Evolutionary conservation across 2,888 invertebrate genomes (phyloP).

Genomic region (Acanthosepion lycidas): DNA sequence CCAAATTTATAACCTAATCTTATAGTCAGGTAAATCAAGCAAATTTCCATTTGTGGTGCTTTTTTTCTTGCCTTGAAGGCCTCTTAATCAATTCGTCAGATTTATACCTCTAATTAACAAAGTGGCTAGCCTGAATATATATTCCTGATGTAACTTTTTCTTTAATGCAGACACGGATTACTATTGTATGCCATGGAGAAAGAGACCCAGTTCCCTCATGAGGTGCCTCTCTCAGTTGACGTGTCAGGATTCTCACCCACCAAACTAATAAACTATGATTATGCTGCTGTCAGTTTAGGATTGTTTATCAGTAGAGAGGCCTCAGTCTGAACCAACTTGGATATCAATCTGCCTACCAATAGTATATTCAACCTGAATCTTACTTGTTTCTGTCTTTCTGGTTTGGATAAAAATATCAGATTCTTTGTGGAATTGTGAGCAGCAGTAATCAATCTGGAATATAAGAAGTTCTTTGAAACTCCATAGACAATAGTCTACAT

Average conservation of each 20-base stretch:
- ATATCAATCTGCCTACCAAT: not conserved
- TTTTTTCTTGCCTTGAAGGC: not conserved
- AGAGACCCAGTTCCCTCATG: too few species aligned
- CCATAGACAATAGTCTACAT: too few species aligned
- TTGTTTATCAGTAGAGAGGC: constrained; percentile 5
- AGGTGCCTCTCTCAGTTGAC: not conserved
- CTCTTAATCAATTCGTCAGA: not conserved
- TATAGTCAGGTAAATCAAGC: not conserved
- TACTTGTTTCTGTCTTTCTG: not conserved
- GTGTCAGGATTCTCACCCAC: not conserved
- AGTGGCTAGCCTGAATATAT: not conserved
- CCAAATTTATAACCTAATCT: constrained; percentile 33
- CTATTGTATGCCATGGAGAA: not conserved
- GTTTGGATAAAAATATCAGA: not conserved
- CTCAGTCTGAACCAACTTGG: constrained; percentile 4
- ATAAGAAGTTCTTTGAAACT: not conserved
- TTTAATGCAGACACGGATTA: not conserved
- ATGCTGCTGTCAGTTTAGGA: not conserved
- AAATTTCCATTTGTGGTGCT: not conserved
- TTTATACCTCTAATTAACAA: not conserved
- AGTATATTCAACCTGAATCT: not conserved
- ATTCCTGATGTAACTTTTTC: not conserved
- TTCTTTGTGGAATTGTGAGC: not conserved
- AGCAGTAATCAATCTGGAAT: not conserved
- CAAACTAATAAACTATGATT: constrained; percentile 1